A percentile compares a stretch with the other conserved stretches of the same genome.
phyloP scores from a whole-genome alignment of 2,888 invertebrate genomes.

The Oligia latruncula region DNA sequence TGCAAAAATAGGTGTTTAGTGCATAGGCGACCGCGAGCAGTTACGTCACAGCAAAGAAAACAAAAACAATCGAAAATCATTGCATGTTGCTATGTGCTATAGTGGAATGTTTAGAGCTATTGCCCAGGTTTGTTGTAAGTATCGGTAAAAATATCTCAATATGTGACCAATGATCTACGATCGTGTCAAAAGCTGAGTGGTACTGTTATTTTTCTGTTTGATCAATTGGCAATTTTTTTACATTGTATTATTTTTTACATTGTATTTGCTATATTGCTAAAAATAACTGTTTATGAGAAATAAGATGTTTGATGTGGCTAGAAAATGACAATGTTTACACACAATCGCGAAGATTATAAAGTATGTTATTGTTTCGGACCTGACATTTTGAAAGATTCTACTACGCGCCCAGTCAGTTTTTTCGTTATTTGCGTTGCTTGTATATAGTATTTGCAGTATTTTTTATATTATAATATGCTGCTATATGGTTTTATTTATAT shows the following conservation, averaged over 20 bases:
- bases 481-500: background rate
- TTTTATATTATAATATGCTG: background rate
- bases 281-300: background rate
- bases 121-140: too few species aligned
- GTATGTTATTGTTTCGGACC: background rate
- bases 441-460: background rate
- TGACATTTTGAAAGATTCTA: background rate
- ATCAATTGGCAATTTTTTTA: background rate
- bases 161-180: background rate
- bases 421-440: background rate
- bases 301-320: background rate
- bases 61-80: background rate
- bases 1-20: background rate
- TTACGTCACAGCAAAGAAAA: background rate
- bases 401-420: background rate
- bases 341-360: background rate
- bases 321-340: background rate
- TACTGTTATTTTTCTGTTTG: background rate
- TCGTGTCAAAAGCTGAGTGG: background rate
- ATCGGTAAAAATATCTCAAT: background rate
- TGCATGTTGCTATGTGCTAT: background rate
- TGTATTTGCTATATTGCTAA: background rate
- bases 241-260: background rate
- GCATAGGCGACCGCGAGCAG: background rate
- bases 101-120: background rate